Base-by-base conservation (phyloP, 2,797 vertebrate species). In the Enteromius radiatus region DNA sequence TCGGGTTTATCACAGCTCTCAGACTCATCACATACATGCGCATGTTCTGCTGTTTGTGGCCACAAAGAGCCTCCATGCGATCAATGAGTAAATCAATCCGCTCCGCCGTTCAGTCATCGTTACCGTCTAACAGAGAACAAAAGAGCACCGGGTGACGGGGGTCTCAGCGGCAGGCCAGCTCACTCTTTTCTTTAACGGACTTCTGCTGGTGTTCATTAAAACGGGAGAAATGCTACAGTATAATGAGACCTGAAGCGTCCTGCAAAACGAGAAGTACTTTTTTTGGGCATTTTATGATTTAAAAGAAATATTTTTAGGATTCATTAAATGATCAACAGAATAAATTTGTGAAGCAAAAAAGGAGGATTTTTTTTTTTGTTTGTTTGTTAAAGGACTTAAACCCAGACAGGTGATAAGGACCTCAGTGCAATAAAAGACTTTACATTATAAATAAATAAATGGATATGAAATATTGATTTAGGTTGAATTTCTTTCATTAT, bases 1-100 rank as follows among this genome's bases (percentile, higher is more conserved):
- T 63, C 1, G 5, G 26, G 14, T 47, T 63, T 97, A 97, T 97
- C 96, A 94, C 96, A 96, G 90, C 97, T 95, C 96, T 87, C 83
- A 94, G 96, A 97, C 49, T 88, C 88, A 88, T 88, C 88, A 85
- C 88, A 89, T 86, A 85, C 65, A 70, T 83, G 82, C n/a, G 47
- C 43, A 61, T 75, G 67, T 76, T 81, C 67, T 83, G 80, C 82
- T 78, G 78, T 68, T 47, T 41, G 52, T 81, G 52, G 81, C 80
- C 81, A 86, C 84, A 84, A 84, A 88, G 77, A 67, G 76, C 56
- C 59, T 84, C 61, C 38, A 41, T 54, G 45, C 47, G 38, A 86
- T 88, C 87, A 85, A 86, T 88, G 84, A 47, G 78, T 54, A 84
- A 86, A 88, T 88, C 87, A 86, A 86, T 88, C 81, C 68, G 41